Conservation (phyloP, 2,888 invertebrate genomes). For the Tipula unca region DNA sequence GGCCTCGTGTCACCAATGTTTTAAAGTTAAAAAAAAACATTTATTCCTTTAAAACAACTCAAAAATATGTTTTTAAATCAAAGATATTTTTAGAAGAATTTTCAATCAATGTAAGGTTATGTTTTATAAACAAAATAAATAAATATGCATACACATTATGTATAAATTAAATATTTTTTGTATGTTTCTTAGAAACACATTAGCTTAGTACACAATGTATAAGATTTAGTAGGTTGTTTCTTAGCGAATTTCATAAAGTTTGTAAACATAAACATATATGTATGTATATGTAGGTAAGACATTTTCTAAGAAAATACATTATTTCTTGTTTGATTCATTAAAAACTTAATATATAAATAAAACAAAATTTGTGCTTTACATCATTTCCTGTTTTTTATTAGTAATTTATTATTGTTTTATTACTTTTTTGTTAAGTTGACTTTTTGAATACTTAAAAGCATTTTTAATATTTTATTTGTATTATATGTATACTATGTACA, state of each 20-base stretch:
- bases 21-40: no score
- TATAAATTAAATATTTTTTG: not conserved
- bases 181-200: not conserved
- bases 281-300: no score
- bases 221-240: not conserved
- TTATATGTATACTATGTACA: not conserved
- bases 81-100: no score
- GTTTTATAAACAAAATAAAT: no score
- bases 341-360: not conserved
- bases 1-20: no score
- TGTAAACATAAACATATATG: no score
- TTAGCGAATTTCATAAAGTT: not conserved
- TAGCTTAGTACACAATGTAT: not conserved
- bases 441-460: conserved; percentile 1
- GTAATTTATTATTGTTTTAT: not conserved
- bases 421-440: not conserved
- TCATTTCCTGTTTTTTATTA: not conserved
- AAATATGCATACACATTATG: no score
- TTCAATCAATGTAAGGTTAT: no score
- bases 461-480: not conserved
- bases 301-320: not conserved
- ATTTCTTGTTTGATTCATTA: not conserved
- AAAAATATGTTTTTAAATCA: no score
- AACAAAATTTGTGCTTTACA: not conserved
- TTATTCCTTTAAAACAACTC: no score